Conservation (phyloP, 2,797 vertebrate species). For the Anguilla obscura region DNA sequence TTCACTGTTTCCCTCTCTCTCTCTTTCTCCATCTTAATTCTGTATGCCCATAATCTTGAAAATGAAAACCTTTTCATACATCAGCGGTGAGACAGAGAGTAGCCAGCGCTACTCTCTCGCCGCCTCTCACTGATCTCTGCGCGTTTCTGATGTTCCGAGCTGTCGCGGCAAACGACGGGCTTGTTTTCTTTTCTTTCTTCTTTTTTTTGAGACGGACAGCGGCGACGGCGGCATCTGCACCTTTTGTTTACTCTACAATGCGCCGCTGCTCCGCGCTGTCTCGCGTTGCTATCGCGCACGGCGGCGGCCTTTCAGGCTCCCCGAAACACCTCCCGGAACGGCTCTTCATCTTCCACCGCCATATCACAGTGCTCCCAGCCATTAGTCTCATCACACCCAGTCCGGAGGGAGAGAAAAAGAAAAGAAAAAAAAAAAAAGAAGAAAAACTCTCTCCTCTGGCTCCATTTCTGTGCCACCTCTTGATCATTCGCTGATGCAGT, state of each 20-base stretch:
- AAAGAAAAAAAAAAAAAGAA: not conserved
- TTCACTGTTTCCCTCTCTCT: not conserved
- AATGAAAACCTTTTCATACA: not conserved
- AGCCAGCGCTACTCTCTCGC: not conserved
- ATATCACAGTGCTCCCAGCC: not conserved
- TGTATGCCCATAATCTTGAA: not conserved
- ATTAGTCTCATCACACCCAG: slow-evolving; percentile 10
- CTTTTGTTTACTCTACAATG: not conserved
- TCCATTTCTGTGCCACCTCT: not conserved
- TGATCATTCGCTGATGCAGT: not conserved
- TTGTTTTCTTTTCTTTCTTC: not conserved
- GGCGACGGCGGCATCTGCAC: not conserved
- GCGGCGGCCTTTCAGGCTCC: not conserved
- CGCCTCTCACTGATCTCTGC: not conserved
- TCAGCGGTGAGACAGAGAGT: not conserved
- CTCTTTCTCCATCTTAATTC: not conserved
- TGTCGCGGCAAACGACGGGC: not conserved
- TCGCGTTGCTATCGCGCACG: not conserved
- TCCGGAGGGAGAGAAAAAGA: not conserved
- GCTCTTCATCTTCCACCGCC: slow-evolving; percentile 13
- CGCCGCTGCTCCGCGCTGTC: not conserved
- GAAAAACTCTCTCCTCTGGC: not conserved
- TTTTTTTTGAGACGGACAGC: not conserved
- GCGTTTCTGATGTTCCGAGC: not conserved
- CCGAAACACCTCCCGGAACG: not conserved